A percentile compares a stretch with the other conserved stretches of the same genome.
These are phyloP conservation scores for Pluvianellus socialis DNA, from an alignment of 2,113 vertebrate genomes.

Conservation along the genomic window DNA sequence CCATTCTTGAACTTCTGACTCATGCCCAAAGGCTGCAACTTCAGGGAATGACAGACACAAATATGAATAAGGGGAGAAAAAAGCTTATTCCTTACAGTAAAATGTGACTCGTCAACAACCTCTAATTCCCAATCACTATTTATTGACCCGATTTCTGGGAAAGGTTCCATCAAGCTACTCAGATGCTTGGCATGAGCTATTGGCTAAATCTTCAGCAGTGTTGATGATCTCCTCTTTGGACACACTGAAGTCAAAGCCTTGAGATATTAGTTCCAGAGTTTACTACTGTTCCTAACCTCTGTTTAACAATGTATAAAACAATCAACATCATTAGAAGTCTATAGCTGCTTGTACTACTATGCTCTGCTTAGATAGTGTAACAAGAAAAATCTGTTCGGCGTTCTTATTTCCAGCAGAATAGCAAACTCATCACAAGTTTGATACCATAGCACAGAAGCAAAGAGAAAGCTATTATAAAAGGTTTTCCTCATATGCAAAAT, in stretches of 20 bases:
- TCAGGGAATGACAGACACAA: background rate
- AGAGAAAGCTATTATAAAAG: background rate
- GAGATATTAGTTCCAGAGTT: background rate
- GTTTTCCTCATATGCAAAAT: background rate
- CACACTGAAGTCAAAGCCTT: background rate
- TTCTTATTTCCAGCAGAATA: background rate
- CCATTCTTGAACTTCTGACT: background rate
- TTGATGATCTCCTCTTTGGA: background rate
- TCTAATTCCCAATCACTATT: background rate
- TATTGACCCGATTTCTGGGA: background rate
- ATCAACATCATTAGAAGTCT: background rate
- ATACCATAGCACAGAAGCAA: background rate
- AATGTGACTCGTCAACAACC: background rate
- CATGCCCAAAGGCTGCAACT: background rate
- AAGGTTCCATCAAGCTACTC: background rate
- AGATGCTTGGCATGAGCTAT: background rate
- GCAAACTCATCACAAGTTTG: background rate
- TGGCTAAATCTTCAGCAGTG: background rate
- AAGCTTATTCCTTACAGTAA: background rate
- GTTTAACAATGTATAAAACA: background rate
- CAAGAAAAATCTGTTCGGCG: background rate
- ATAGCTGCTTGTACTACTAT: background rate
- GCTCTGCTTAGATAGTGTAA: background rate
- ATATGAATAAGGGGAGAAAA: background rate
- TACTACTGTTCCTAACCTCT: background rate